These are phyloP conservation scores for Drosophila nannoptera DNA, from an alignment of 1,140 invertebrate species.

Conservation along the genomic window DNA sequence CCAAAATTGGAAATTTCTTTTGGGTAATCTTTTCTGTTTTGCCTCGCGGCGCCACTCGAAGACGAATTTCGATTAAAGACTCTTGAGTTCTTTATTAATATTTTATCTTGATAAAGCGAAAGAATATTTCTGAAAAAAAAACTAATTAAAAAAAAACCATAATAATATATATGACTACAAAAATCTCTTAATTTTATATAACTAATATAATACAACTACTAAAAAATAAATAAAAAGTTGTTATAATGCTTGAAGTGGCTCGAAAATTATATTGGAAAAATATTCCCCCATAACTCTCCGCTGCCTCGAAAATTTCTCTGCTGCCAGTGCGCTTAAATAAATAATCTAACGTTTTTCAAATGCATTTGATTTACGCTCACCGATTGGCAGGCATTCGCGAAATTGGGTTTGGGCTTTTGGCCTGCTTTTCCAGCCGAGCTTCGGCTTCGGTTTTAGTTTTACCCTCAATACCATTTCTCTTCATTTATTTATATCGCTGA, in stretches of 20 bases:
- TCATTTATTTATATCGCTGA: slow-evolving; percentile 39
- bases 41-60: not conserved
- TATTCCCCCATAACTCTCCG: too few species aligned
- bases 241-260: too few species aligned
- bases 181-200: too few species aligned
- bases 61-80: not conserved
- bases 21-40: not conserved
- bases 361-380: slow-evolving; percentile 49
- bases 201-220: too few species aligned
- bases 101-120: too few species aligned
- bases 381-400: slow-evolving; percentile 46
- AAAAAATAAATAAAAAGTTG: too few species aligned
- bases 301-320: too few species aligned
- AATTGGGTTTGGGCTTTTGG: slow-evolving; percentile 36
- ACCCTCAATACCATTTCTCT: slow-evolving; percentile 1
- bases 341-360: slow-evolving; percentile 23
- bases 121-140: too few species aligned
- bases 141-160: too few species aligned
- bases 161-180: too few species aligned
- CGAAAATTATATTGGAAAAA: too few species aligned
- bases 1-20: not conserved
- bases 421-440: not conserved
- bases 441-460: not conserved
- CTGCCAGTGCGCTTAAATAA: too few species aligned
- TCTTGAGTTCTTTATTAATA: not conserved